Evolutionary conservation across 2,113 vertebrate species (phyloP).

Genomic region (Dunckerocampus dactyliophorus): DNA sequence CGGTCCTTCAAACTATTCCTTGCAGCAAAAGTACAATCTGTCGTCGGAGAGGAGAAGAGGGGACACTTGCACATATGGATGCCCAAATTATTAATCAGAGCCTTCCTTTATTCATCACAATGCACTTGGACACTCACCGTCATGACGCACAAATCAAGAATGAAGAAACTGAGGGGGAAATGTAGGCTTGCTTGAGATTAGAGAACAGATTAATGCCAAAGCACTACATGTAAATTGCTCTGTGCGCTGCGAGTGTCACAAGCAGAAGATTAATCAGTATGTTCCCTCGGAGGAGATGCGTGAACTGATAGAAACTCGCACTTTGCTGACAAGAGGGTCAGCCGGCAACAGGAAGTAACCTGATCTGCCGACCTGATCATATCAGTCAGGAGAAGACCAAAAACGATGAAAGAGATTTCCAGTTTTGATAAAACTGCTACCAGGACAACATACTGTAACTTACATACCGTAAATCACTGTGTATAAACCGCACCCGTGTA

Average conservation of each 20-base stretch:
- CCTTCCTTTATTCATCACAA: conserved; percentile 33
- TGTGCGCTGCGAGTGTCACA: conserved; percentile 18
- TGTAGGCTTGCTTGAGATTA: conserved; percentile 32
- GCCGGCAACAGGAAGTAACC: conserved; percentile 12
- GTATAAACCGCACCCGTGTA: too few species aligned
- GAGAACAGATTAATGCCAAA: conserved; percentile 48
- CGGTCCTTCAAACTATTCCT: neutral
- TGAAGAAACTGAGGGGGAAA: conserved; percentile 20
- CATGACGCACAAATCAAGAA: conserved; percentile 38
- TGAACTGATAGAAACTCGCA: conserved; percentile 14
- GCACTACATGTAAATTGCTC: conserved; percentile 46
- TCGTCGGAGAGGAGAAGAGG: conserved; percentile 10
- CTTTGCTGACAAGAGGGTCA: conserved; percentile 19
- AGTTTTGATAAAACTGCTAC: neutral
- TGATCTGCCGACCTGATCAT: neutral
- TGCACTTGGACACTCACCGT: conserved; percentile 31
- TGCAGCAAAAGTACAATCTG: conserved; percentile 25
- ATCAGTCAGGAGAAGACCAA: too few species aligned
- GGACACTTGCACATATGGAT: conserved; percentile 31
- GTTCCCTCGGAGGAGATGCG: conserved; percentile 12
- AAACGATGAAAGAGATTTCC: neutral
- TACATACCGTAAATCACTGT: neutral
- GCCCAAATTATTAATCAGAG: conserved; percentile 40
- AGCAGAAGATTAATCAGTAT: conserved; percentile 47
- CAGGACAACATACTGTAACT: neutral